phyloP scores from a whole-genome alignment of 2,113 vertebrate species.

The Ictalurus punctatus region DNA sequence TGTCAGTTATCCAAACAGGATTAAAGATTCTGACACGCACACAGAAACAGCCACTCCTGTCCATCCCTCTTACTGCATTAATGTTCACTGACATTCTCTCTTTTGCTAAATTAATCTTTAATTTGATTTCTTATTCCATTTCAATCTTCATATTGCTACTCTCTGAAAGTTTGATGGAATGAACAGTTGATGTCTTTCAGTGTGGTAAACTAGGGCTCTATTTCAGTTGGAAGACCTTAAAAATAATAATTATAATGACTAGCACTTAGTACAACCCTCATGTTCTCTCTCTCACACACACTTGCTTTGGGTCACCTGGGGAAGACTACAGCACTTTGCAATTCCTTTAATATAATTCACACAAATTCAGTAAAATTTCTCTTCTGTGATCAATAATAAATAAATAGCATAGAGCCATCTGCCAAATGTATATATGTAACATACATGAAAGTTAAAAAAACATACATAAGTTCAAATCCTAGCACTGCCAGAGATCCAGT shows the following conservation, averaged over 20 bases:
- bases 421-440: neutral
- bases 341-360: neutral
- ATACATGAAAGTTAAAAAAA: neutral
- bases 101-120: constrained; percentile 18
- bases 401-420: neutral
- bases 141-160: neutral
- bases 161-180: neutral
- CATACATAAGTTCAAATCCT: neutral
- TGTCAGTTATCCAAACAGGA: constrained; percentile 1
- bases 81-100: constrained; percentile 13
- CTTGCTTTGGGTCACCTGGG: neutral
- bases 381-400: neutral
- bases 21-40: neutral
- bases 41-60: neutral
- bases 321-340: neutral
- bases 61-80: neutral
- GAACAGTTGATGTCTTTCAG: neutral
- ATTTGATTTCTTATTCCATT: neutral
- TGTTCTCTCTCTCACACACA: neutral
- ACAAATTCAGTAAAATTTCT: neutral
- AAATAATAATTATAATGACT: neutral
- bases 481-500: neutral
- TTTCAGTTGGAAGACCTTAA: neutral
- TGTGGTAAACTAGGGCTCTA: neutral
- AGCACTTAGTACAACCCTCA: neutral